phyloP scores from a whole-genome alignment of 2,113 vertebrate species.

The Eudyptes chrysolophus region DNA sequence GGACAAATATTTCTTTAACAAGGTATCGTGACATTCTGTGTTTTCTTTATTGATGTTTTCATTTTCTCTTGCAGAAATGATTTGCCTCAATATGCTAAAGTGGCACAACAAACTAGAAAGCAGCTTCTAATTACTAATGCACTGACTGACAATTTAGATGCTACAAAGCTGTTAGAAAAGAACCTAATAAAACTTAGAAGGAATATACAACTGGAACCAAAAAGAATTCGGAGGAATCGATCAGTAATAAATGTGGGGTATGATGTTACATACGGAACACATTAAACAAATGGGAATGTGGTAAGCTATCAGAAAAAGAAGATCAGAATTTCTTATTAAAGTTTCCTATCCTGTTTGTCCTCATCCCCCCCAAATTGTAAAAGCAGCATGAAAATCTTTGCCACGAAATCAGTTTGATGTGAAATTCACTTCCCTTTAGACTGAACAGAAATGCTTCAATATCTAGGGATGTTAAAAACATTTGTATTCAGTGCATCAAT shows the following conservation, averaged over 20 bases:
- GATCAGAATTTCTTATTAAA: background rate
- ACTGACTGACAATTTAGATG: conserved; percentile 4
- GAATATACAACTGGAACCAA: background rate
- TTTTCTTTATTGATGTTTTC: conserved; percentile 12
- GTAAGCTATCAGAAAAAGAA: background rate
- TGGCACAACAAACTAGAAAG: conserved; percentile 5
- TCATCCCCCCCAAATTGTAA: background rate
- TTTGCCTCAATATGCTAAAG: background rate
- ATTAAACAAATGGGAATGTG: background rate
- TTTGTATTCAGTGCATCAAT: conserved; percentile 20
- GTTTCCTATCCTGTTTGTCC: background rate
- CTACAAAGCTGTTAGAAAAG: background rate
- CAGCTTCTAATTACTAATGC: conserved; percentile 15
- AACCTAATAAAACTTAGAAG: conserved; percentile 10
- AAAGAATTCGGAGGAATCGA: background rate
- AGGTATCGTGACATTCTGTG: background rate
- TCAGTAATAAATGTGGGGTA: background rate
- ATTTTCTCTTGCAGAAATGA: conserved; percentile 6
- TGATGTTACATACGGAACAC: background rate
- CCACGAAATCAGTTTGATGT: background rate
- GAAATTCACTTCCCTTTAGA: background rate
- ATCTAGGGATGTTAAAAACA: background rate
- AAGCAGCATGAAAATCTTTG: background rate
- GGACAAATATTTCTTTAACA: background rate
- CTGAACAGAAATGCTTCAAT: background rate